Conservation (phyloP, 2,113 vertebrate species). For the Urocynchramus pylzowi region DNA sequence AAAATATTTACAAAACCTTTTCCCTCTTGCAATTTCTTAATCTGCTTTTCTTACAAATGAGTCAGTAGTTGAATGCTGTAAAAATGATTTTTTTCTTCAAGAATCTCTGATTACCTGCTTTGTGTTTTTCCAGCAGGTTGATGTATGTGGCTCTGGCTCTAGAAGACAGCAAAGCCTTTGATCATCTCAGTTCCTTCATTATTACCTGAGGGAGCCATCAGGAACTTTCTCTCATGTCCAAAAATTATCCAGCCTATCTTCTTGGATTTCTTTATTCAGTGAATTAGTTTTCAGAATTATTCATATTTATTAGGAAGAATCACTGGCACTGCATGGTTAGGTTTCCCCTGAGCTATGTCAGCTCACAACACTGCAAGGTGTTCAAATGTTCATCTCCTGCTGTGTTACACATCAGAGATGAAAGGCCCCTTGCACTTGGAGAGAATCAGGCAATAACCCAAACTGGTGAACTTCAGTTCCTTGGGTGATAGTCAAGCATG, state of each 20-base stretch:
- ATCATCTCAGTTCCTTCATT: conserved; percentile 42
- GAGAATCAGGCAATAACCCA: not conserved
- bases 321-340: not conserved
- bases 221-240: conserved; percentile 37
- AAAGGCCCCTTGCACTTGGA: not conserved
- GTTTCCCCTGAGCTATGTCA: conserved; percentile 21
- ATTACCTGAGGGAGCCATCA: conserved; percentile 55
- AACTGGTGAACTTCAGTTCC: not conserved
- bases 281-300: conserved; percentile 55
- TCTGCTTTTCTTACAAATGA: not conserved
- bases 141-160: conserved; percentile 24
- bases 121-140: conserved; percentile 27
- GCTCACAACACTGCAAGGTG: not conserved
- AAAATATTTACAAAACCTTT: not conserved
- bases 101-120: conserved; percentile 26
- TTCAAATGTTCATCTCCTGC: not conserved
- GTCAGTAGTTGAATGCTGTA: not conserved
- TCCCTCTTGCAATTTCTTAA: not conserved
- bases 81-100: not conserved
- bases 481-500: not conserved
- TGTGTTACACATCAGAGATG: not conserved
- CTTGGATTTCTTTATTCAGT: conserved; percentile 34
- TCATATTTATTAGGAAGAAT: conserved; percentile 24
- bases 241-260: conserved; percentile 45
- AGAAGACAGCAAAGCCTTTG: conserved; percentile 59